These are phyloP conservation scores for Conomelus anceps DNA, from an alignment of 2,888 invertebrate genomes.

Conservation along the genomic window DNA sequence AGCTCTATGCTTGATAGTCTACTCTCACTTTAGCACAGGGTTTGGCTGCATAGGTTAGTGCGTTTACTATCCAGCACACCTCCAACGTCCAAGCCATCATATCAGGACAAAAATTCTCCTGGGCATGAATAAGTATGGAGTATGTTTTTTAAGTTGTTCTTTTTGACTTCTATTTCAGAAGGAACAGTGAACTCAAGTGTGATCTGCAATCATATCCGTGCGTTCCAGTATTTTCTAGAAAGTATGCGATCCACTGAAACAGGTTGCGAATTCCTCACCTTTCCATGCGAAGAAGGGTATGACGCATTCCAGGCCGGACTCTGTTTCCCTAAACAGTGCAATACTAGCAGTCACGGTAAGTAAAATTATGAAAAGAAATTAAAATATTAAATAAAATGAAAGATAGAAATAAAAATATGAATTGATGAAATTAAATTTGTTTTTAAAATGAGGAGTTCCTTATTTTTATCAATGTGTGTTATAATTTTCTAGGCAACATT, in stretches of 20 bases:
- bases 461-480: too few species aligned
- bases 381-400: neutral
- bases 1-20: too few species aligned
- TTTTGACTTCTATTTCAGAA: slow-evolving; percentile 39
- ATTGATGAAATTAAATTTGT: too few species aligned
- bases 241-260: slow-evolving; percentile 40
- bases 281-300: slow-evolving; percentile 48
- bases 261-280: slow-evolving; percentile 50
- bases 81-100: too few species aligned
- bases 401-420: too few species aligned
- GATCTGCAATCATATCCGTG: slow-evolving; percentile 53
- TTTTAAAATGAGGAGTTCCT: too few species aligned
- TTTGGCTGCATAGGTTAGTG: too few species aligned
- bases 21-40: too few species aligned
- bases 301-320: slow-evolving; percentile 46
- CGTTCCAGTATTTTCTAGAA: slow-evolving; percentile 50
- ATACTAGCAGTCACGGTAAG: slow-evolving; percentile 30
- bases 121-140: neutral
- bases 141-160: slow-evolving; percentile 13
- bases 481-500: too few species aligned
- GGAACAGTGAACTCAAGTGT: slow-evolving; percentile 45
- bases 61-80: too few species aligned
- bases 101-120: too few species aligned
- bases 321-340: slow-evolving; percentile 46
- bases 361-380: neutral